Conservation (phyloP, 2,113 vertebrate species). For the Gallinago media region DNA sequence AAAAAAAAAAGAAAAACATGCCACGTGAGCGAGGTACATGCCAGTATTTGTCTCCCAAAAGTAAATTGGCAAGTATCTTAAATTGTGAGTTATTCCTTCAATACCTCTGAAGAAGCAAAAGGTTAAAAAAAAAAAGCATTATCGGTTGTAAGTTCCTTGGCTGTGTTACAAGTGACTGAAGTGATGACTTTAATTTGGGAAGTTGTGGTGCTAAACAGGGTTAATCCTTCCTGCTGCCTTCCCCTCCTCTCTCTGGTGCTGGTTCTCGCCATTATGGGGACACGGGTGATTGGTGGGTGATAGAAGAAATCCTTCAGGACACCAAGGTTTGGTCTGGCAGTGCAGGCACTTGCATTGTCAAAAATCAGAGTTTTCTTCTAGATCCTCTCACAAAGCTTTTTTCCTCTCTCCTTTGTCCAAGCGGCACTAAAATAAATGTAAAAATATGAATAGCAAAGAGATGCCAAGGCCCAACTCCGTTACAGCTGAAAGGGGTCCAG, state of each 20-base stretch:
- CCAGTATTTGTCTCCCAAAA: not conserved
- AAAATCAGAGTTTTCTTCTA: not conserved
- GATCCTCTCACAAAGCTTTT: not conserved
- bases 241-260: not conserved
- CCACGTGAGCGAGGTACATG: not conserved
- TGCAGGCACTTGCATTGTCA: not conserved
- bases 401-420: not conserved
- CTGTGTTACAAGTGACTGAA: not conserved
- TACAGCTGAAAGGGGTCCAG: not conserved
- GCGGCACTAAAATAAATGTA: not conserved
- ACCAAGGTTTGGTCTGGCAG: not conserved
- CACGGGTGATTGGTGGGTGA: not conserved
- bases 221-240: not conserved
- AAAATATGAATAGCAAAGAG: not conserved
- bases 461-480: not conserved
- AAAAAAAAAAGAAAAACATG: not conserved
- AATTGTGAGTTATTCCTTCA: not conserved
- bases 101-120: not conserved
- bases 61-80: not conserved
- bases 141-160: not conserved
- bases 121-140: not conserved
- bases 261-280: not conserved
- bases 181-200: slow-evolving; percentile 4
- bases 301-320: not conserved
- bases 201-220: not conserved